These are phyloP conservation scores for Cricetomys ansorgei DNA, from an alignment of 2,113 vertebrate genomes.

Conservation along the genomic window DNA sequence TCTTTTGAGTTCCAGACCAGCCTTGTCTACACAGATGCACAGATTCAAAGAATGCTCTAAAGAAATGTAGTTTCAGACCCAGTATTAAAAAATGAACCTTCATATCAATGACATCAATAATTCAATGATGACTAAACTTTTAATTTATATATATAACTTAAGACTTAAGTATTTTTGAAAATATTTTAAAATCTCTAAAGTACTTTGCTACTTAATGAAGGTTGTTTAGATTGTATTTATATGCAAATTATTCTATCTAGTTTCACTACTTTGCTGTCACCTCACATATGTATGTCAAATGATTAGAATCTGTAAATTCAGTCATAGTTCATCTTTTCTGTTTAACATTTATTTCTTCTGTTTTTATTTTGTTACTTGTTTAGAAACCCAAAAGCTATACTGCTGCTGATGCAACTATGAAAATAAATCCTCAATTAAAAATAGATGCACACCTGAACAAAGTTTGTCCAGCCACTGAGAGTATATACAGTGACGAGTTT, in stretches of 20 bases:
- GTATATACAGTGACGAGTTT: constrained; percentile 94
- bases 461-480: constrained; percentile 96
- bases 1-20: background rate
- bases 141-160: background rate
- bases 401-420: constrained; percentile 92
- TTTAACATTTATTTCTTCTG: constrained; percentile 63
- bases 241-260: constrained; percentile 5
- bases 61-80: background rate
- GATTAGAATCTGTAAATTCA: constrained; percentile 10
- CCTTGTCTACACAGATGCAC: background rate
- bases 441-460: constrained; percentile 96
- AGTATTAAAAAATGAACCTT: background rate
- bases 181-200: constrained; percentile 23
- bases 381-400: constrained; percentile 98
- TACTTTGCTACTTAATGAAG: background rate
- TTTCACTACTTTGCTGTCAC: constrained; percentile 17
- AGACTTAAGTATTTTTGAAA: constrained; percentile 4
- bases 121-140: background rate
- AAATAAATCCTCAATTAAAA: constrained; percentile 95
- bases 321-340: constrained; percentile 31
- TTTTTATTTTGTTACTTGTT: constrained; percentile 70
- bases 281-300: background rate
- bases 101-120: background rate
- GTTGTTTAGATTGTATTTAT: constrained; percentile 25
- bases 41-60: background rate